Evolutionary conservation across 2,797 vertebrate genomes (phyloP).

Genomic region (Paramormyrops hopkinsi): DNA sequence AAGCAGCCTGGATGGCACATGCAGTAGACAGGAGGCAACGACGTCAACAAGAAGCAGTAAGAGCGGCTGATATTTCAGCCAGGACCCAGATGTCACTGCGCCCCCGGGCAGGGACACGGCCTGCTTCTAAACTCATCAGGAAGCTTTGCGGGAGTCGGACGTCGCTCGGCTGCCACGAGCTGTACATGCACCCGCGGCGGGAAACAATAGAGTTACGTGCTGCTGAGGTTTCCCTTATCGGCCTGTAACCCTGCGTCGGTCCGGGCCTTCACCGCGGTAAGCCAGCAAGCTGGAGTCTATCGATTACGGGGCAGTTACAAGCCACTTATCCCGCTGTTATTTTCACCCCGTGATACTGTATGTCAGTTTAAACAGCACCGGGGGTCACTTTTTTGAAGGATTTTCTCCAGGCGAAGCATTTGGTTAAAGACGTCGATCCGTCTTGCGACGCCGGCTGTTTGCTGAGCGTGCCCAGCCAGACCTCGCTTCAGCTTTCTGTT

Average conservation of each 20-base stretch:
- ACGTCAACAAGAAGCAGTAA: neutral
- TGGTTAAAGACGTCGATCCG: constrained; percentile 5
- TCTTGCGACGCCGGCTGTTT: neutral
- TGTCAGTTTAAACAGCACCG: neutral
- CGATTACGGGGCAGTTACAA: neutral
- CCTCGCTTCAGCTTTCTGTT: neutral
- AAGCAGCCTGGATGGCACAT: neutral
- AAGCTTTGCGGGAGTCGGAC: constrained; percentile 8
- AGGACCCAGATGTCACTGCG: neutral
- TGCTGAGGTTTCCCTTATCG: neutral
- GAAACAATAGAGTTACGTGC: neutral
- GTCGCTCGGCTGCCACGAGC: constrained; percentile 25
- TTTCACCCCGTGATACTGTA: constrained; percentile 8
- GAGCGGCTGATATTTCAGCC: constrained; percentile 8
- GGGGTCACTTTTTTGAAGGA: neutral
- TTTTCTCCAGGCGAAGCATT: neutral
- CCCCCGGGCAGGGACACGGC: constrained; percentile 13
- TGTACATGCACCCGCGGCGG: neutral
- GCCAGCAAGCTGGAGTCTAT: neutral
- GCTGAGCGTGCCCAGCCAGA: neutral
- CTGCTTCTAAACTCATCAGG: constrained; percentile 24
- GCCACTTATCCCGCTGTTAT: constrained; percentile 8
- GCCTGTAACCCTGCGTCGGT: neutral
- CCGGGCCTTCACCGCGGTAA: neutral
- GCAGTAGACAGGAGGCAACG: neutral